Evolutionary conservation across 2,797 vertebrate genomes (phyloP).

Genomic region (Takifugu ocellatus): DNA sequence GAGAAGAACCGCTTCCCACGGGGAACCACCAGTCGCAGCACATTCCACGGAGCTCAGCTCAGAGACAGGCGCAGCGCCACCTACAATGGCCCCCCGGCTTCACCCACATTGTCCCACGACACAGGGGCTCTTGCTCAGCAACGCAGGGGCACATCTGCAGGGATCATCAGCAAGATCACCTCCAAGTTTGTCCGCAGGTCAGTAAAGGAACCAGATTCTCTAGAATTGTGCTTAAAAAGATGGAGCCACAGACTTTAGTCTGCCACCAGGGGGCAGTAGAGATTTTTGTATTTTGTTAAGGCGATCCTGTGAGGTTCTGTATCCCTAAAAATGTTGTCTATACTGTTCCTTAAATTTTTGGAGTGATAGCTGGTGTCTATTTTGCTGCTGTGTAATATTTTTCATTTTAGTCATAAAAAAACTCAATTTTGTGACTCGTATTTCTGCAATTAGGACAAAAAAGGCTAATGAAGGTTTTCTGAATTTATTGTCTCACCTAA

Average conservation of each 20-base stretch:
- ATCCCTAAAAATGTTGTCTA: no score
- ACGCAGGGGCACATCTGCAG: conserved; percentile 90
- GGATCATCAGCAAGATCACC: conserved; percentile 97
- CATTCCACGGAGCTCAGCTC: conserved; percentile 96
- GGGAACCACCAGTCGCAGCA: conserved; percentile 95
- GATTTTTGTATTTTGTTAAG: neutral
- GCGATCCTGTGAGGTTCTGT: neutral
- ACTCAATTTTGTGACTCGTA: neutral
- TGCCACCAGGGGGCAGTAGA: conserved; percentile 1
- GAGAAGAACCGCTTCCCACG: conserved; percentile 96
- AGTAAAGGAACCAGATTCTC: conserved; percentile 41
- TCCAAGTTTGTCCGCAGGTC: conserved; percentile 98
- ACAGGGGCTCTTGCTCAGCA: conserved; percentile 87
- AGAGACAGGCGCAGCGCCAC: conserved; percentile 92
- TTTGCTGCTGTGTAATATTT: no score
- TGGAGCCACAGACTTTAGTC: neutral
- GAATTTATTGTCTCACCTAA: no score
- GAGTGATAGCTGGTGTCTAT: no score
- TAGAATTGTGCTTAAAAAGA: no score
- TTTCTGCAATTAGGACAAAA: neutral
- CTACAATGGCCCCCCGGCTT: conserved; percentile 95
- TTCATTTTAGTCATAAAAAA: no score
- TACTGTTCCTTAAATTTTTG: no score
- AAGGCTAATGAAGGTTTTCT: no score
- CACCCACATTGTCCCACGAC: conserved; percentile 89